Conservation (phyloP, 1,140 invertebrate genomes). For the Pantala flavescens region DNA sequence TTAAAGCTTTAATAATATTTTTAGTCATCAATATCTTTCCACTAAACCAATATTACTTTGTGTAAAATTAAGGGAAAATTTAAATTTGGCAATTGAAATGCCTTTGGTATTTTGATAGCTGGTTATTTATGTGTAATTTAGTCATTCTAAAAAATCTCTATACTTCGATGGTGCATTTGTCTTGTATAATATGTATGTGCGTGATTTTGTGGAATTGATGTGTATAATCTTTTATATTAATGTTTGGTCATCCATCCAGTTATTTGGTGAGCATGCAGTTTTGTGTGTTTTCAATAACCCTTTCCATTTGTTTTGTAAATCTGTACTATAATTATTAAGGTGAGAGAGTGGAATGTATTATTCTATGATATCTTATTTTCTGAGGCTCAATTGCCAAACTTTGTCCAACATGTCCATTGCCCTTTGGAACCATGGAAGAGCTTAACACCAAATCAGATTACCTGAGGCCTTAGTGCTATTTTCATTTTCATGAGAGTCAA, state of each 20-base stretch:
- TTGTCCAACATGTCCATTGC: background rate
- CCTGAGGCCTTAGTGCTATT: background rate
- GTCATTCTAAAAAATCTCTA: background rate
- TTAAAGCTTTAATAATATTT: slow-evolving; percentile 9
- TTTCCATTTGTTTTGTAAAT: background rate
- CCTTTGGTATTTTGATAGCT: background rate
- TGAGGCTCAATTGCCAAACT: background rate
- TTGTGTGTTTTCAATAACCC: background rate
- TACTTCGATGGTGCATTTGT: background rate
- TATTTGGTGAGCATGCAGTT: background rate
- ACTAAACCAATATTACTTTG: background rate
- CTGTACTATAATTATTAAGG: background rate
- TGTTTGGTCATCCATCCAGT: background rate
- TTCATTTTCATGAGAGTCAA: background rate
- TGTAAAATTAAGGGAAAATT: background rate
- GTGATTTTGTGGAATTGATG: slow-evolving; percentile 7
- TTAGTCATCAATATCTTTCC: background rate
- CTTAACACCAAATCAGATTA: background rate
- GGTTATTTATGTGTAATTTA: background rate
- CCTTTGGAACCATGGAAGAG: background rate
- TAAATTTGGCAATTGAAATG: background rate
- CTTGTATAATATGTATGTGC: background rate
- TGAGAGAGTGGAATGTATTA: background rate
- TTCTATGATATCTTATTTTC: background rate
- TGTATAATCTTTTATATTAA: background rate